Evolutionary conservation across 2,888 invertebrate genomes (phyloP).

Genomic region (Hypsopygia costalis): DNA sequence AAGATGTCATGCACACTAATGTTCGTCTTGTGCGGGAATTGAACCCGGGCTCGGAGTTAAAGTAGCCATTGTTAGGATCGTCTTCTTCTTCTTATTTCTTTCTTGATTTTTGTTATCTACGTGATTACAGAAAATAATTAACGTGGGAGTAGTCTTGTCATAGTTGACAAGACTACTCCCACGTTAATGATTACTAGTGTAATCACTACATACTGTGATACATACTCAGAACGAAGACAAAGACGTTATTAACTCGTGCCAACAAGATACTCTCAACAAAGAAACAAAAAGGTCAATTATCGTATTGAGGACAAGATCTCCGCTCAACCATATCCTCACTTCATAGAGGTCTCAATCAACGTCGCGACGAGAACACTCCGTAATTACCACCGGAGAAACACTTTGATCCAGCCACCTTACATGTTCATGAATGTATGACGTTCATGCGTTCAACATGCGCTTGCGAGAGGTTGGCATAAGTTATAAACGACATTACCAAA

Average conservation of each 20-base stretch:
- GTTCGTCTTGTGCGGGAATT: too few species aligned
- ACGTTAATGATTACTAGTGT: too few species aligned
- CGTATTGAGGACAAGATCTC: constrained; percentile 2
- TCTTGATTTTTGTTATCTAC: too few species aligned
- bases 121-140: too few species aligned
- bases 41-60: too few species aligned
- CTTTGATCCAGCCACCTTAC: constrained; percentile 63
- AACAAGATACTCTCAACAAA: background rate
- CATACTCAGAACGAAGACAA: background rate
- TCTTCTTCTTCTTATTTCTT: too few species aligned
- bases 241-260: background rate
- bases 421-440: constrained; percentile 49
- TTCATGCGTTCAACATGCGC: constrained; percentile 43
- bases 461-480: constrained; percentile 20
- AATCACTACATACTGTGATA: too few species aligned
- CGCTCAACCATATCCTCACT: constrained; percentile 2
- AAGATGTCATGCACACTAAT: too few species aligned
- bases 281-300: background rate
- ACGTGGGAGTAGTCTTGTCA: too few species aligned
- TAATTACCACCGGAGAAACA: constrained; percentile 44
- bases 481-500: constrained; percentile 8
- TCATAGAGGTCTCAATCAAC: constrained; percentile 10
- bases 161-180: too few species aligned
- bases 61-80: too few species aligned
- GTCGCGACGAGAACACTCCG: constrained; percentile 33